phyloP scores from a whole-genome alignment of 2,888 invertebrate genomes.

The Coelopa pilipes region DNA sequence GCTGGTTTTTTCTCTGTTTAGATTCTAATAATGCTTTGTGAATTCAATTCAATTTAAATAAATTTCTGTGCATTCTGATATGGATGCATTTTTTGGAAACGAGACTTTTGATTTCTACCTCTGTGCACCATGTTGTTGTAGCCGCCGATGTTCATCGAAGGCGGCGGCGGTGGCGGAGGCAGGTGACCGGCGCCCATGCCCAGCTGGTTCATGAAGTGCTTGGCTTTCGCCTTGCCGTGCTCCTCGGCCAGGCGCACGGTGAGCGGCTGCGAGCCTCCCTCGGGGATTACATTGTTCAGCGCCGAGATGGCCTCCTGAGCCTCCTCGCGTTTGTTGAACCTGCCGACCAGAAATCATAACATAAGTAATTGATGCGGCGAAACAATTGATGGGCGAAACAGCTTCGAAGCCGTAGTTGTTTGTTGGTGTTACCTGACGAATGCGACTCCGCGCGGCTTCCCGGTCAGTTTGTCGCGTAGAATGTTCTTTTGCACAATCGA shows the following conservation, averaged over 20 bases:
- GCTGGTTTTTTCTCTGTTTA: constrained; percentile 36
- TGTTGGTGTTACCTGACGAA: constrained; percentile 81
- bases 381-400: too few relatives aligned
- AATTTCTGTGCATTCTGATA: constrained; percentile 64
- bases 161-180: constrained; percentile 53
- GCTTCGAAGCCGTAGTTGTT: too few relatives aligned
- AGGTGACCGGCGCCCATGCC: constrained; percentile 54
- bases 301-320: constrained; percentile 90
- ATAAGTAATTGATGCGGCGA: not conserved
- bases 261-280: constrained; percentile 85
- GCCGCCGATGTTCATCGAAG: constrained; percentile 51
- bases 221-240: constrained; percentile 67
- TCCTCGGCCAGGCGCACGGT: constrained; percentile 73
- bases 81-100: constrained; percentile 67
- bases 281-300: constrained; percentile 85
- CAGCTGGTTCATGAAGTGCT: constrained; percentile 62
- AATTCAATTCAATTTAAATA: constrained; percentile 55
- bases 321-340: constrained; percentile 88
- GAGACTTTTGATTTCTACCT: constrained; percentile 68
- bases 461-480: constrained; percentile 87
- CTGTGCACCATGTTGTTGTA: constrained; percentile 67
- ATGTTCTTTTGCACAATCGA: constrained; percentile 93
- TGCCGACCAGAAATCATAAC: constrained; percentile 57
- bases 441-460: constrained; percentile 89
- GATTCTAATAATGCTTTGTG: constrained; percentile 10